phyloP scores from a whole-genome alignment of 2,113 vertebrate species.

The Melospiza georgiana region DNA sequence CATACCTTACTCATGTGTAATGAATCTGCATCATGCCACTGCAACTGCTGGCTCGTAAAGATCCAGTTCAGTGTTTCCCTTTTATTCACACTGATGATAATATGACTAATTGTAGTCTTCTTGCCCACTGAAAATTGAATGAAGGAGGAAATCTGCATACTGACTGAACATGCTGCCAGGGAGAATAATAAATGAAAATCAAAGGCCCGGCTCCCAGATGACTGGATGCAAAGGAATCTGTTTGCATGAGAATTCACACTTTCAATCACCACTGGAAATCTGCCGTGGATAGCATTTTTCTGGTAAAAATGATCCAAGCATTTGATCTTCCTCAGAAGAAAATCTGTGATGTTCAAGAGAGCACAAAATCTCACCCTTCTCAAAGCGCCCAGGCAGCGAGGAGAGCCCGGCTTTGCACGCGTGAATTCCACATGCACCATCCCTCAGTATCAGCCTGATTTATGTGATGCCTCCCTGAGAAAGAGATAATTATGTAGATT shows the following conservation, averaged over 20 bases:
- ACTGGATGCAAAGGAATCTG: slow-evolving; percentile 16
- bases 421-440: neutral
- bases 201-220: slow-evolving; percentile 30
- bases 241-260: slow-evolving; percentile 45
- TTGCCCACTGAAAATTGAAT: slow-evolving; percentile 51
- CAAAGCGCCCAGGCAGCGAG: accelerated
- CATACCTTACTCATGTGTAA: neutral
- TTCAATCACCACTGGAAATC: slow-evolving; percentile 18
- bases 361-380: neutral
- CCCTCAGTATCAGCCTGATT: neutral
- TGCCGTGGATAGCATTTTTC: neutral
- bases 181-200: slow-evolving; percentile 61
- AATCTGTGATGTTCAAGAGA: neutral
- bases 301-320: slow-evolving; percentile 1
- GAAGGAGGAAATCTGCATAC: slow-evolving; percentile 52
- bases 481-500: slow-evolving; percentile 15
- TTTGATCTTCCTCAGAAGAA: slow-evolving; percentile 10
- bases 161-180: slow-evolving; percentile 47
- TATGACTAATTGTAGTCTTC: slow-evolving; percentile 61
- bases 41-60: neutral
- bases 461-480: neutral
- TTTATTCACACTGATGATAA: slow-evolving; percentile 40
- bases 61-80: slow-evolving; percentile 31
- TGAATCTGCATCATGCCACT: neutral
- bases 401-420: neutral